phyloP scores from a whole-genome alignment of 1,140 invertebrate species.

The Meloidogyne chitwoodi region DNA sequence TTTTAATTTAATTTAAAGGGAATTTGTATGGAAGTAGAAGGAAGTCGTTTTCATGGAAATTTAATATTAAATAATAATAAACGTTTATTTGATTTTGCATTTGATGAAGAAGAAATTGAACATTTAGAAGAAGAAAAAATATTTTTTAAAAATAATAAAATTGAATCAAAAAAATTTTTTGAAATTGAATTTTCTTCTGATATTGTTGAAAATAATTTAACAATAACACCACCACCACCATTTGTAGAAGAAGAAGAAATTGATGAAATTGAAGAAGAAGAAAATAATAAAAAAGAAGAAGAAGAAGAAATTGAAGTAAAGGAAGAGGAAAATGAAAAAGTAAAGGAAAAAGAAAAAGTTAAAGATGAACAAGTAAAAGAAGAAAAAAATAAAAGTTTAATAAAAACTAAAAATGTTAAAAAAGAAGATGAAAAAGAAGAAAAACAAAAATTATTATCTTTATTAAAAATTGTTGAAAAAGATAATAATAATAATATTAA shows the following conservation, averaged over 20 bases:
- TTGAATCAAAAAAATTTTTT: neutral
- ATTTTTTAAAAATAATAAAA: slow-evolving; percentile 1
- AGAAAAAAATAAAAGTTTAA: neutral
- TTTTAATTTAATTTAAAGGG: too few species aligned
- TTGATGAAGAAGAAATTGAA: slow-evolving; percentile 10
- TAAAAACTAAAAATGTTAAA: neutral
- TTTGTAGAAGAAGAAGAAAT: neutral
- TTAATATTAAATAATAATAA: too few species aligned
- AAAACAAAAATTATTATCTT: neutral
- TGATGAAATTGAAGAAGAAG: neutral
- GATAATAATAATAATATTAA: neutral
- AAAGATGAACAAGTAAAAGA: neutral
- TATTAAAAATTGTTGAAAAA: neutral
- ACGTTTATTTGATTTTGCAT: slow-evolving; percentile 5
- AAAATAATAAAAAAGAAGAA: neutral
- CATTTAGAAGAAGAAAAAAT: neutral
- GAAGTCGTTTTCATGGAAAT: slow-evolving; percentile 18
- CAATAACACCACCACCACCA: neutral
- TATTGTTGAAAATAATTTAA: neutral
- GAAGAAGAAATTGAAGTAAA: neutral
- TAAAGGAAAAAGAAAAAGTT: too few species aligned
- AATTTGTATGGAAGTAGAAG: slow-evolving; percentile 14
- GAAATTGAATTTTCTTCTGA: slow-evolving; percentile 1
- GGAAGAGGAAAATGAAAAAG: neutral
- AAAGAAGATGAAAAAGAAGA: neutral